A percentile compares a stretch with the other conserved stretches of the same genome.
Evolutionary conservation across 1,140 invertebrate species (phyloP).

Genomic region (Pissodes strobi): DNA sequence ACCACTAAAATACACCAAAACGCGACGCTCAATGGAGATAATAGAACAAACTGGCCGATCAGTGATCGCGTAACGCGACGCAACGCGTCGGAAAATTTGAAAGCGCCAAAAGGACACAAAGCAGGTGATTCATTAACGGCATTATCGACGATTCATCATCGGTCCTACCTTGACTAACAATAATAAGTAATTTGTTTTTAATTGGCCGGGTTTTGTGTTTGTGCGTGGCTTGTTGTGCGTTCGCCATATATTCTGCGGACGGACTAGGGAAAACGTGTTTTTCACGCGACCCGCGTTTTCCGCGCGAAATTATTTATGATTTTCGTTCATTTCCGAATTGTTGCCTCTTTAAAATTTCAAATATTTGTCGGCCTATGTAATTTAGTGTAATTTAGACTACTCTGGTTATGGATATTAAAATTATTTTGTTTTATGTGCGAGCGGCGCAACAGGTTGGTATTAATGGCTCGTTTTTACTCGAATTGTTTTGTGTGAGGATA

Average conservation of each 20-base stretch:
- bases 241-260: no score
- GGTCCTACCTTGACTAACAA: no score
- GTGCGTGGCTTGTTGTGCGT: no score
- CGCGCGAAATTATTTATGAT: slow-evolving; percentile 17
- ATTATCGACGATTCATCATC: slow-evolving; percentile 1
- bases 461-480: not conserved
- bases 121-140: not conserved
- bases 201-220: not conserved
- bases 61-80: not conserved
- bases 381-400: not conserved
- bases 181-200: slow-evolving; percentile 7
- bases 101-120: no score
- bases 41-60: no score
- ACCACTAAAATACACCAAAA: no score
- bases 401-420: slow-evolving; percentile 8
- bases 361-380: slow-evolving; percentile 18
- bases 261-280: no score
- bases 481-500: not conserved
- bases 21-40: no score
- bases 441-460: slow-evolving; percentile 1
- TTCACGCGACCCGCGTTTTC: slow-evolving; percentile 1
- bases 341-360: slow-evolving; percentile 20
- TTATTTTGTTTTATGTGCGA: slow-evolving; percentile 3
- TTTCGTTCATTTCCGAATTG: slow-evolving; percentile 18
- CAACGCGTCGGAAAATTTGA: not conserved